Evolutionary conservation across 2,888 invertebrate genomes (phyloP), one percentile per base, ranked within the genome.

Genomic region (Harmothoe impar): DNA sequence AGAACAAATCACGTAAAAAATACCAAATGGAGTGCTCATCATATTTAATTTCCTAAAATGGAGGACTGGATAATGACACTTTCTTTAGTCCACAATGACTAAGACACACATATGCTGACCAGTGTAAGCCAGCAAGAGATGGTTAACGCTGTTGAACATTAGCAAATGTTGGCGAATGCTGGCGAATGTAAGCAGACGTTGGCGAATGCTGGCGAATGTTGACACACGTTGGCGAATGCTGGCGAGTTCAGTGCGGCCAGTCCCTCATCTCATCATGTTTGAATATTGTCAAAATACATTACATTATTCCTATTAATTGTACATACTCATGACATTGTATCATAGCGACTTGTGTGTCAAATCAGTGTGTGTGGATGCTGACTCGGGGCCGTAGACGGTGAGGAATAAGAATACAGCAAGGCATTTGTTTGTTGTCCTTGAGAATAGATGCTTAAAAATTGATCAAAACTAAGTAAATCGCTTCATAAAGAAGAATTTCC

Each of bases 271-370:
- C 81, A 81, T 81, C 81, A 77, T 33, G 81, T 33, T 81, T 81
- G 81, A 81, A 81, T 43, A 35, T 35, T 81, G 81, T 43, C 81
- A 35, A 33, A 33, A 33, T 81, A 81, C 81, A 33, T 43, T 43
- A 81, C 81, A 33, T 43, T 43, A 81, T 81, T 81, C 33, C 43
- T 43, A 33, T 81, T 33, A 43, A 81, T 43, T 81, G 81, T 81
- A 81, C 81, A 81, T 81, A 81, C 17, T 81, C 81, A 81, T 81
- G 81, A 81, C 81, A 81, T 81, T 81, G 81, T 81, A 81, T 81
- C 81, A 81, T 81, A 81, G 81, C 33, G 35, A 81, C 31, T 20
- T 81, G 81, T 81, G 81, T 81, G 81, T 81, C 81, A 81, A 81
- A 81, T 33, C 43, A 43, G 43, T 81, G 81, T 81, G 81, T 35